Conservation (phyloP, 2,888 invertebrate species). For the Caenorhabditis japonica region DNA sequence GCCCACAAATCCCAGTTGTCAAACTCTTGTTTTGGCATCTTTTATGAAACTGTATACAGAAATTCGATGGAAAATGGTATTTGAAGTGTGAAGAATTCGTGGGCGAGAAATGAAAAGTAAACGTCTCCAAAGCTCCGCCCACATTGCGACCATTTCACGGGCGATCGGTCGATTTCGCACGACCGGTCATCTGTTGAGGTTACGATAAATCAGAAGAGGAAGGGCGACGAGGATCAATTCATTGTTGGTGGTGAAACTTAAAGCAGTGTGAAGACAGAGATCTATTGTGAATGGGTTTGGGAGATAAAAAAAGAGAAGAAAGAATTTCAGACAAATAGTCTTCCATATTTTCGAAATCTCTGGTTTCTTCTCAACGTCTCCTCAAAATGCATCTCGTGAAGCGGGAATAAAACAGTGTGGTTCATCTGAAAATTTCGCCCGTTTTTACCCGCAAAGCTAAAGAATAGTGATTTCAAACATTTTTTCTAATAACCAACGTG, state of each 20-base stretch:
- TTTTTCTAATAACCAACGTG: constrained; percentile 15
- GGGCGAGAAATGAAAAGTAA: neutral
- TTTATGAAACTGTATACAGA: neutral
- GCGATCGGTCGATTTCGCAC: constrained; percentile 25
- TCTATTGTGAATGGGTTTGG: too few relatives aligned
- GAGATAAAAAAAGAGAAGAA: too few relatives aligned
- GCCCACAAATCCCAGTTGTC: constrained; percentile 40
- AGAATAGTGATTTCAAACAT: too few relatives aligned
- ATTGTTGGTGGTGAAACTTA: neutral
- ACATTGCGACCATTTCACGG: constrained; percentile 3
- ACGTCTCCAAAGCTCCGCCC: too few relatives aligned
- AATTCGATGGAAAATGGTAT: neutral
- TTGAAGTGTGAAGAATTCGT: neutral
- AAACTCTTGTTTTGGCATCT: constrained; percentile 47
- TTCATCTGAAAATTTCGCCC: constrained; percentile 9
- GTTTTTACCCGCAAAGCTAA: too few relatives aligned
- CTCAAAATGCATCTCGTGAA: constrained; percentile 16
- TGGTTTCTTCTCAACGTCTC: constrained; percentile 23
- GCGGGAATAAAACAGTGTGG: constrained; percentile 10
- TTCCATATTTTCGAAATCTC: constrained; percentile 30
- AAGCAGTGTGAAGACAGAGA: neutral
- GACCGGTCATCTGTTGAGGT: constrained; percentile 21
- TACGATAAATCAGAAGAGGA: constrained; percentile 7
- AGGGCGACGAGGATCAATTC: neutral
- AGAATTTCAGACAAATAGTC: constrained; percentile 13